These are phyloP conservation scores for Eurytoma californica DNA, from an alignment of 2,888 invertebrate genomes.

Conservation along the genomic window DNA sequence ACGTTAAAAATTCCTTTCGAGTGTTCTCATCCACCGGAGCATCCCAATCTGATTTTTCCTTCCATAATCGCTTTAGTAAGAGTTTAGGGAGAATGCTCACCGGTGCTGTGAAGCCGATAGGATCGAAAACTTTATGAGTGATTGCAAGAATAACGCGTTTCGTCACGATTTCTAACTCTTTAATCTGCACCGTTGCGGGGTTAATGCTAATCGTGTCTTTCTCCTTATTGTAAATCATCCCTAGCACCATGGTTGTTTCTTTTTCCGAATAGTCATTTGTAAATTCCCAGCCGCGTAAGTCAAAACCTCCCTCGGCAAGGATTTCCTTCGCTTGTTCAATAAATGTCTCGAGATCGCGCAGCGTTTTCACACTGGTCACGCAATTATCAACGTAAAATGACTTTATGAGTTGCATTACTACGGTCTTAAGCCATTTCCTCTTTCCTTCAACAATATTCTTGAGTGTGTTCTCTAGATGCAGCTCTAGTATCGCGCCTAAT, in stretches of 20 bases:
- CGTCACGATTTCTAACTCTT: slow-evolving; percentile 44
- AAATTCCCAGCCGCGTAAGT: slow-evolving; percentile 58
- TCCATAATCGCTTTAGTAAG: slow-evolving; percentile 55
- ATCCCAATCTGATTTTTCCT: slow-evolving; percentile 51
- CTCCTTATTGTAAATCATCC: slow-evolving; percentile 53
- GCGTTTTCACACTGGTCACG: slow-evolving; percentile 53
- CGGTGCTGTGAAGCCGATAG: slow-evolving; percentile 56
- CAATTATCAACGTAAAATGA: slow-evolving; percentile 54
- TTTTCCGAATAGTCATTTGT: slow-evolving; percentile 35
- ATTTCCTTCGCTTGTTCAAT: slow-evolving; percentile 38
- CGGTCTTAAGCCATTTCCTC: background rate
- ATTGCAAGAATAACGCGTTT: slow-evolving; percentile 58
- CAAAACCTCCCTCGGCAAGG: slow-evolving; percentile 54
- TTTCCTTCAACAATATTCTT: background rate
- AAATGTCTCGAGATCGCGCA: slow-evolving; percentile 47
- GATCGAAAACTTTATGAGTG: slow-evolving; percentile 57
- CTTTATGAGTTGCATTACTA: background rate
- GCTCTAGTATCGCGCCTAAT: slow-evolving; percentile 50
- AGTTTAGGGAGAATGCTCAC: slow-evolving; percentile 56
- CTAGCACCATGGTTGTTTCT: slow-evolving; percentile 51
- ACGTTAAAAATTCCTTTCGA: slow-evolving; percentile 28
- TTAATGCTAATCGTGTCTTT: slow-evolving; percentile 49
- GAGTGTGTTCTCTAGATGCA: slow-evolving; percentile 52
- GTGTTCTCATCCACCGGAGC: slow-evolving; percentile 44
- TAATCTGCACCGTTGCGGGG: slow-evolving; percentile 13